These are phyloP conservation scores for Exephanes ischioxanthus DNA, from an alignment of 2,888 invertebrate species.

Conservation along the genomic window DNA sequence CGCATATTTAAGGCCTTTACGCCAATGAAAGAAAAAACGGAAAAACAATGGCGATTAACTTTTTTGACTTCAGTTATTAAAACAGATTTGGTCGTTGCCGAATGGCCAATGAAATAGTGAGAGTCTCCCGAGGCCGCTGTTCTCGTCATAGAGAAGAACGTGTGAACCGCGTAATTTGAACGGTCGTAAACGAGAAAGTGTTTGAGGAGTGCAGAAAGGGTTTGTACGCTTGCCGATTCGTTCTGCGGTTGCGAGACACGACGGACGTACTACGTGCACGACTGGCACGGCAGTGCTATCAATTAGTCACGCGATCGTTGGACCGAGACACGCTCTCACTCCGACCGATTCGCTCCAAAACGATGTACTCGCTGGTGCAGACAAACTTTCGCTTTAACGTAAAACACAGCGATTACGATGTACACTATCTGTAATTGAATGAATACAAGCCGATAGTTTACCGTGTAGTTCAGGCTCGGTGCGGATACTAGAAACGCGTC, in stretches of 20 bases:
- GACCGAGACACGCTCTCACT: slow-evolving; percentile 40
- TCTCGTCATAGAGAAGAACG: slow-evolving; percentile 41
- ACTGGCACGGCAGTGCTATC: slow-evolving; percentile 51
- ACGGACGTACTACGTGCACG: slow-evolving; percentile 42
- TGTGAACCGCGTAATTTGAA: slow-evolving; percentile 53
- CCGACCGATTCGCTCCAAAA: slow-evolving; percentile 15
- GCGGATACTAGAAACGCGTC: background rate
- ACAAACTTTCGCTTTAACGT: slow-evolving; percentile 24
- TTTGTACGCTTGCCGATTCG: slow-evolving; percentile 33
- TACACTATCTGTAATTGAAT: slow-evolving; percentile 4
- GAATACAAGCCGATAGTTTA: background rate
- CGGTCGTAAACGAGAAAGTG: slow-evolving; percentile 53
- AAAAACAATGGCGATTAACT: no score
- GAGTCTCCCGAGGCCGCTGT: background rate
- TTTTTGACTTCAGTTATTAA: background rate
- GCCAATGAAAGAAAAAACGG: no score
- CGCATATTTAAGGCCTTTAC: no score
- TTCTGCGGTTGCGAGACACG: slow-evolving; percentile 11
- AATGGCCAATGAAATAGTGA: slow-evolving; percentile 27
- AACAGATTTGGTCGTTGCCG: slow-evolving; percentile 53
- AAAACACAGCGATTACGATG: slow-evolving; percentile 17
- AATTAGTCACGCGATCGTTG: slow-evolving; percentile 65
- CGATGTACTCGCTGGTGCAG: slow-evolving; percentile 25
- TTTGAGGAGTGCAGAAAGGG: slow-evolving; percentile 10
- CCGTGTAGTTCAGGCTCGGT: background rate